Conservation (phyloP, 2,797 vertebrate species). For the Pseudopleuronectes americanus region DNA sequence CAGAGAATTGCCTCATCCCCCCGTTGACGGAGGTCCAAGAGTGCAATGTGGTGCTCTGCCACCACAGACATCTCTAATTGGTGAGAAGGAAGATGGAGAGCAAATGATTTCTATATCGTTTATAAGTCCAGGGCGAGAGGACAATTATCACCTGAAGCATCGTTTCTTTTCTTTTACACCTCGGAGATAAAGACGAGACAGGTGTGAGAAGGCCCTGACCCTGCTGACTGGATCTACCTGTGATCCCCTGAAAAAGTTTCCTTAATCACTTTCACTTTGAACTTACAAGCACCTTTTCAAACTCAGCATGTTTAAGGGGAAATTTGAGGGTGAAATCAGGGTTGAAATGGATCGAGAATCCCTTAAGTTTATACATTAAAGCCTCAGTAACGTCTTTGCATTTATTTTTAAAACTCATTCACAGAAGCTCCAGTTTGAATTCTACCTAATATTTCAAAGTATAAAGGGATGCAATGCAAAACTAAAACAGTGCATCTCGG, state of each 20-base stretch:
- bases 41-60: conserved; percentile 65
- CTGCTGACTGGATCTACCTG: neutral
- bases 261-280: neutral
- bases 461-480: no score
- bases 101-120: neutral
- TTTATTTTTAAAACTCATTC: no score
- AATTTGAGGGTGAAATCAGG: neutral
- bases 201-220: neutral
- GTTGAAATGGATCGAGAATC: no score
- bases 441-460: no score
- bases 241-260: neutral
- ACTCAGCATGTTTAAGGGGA: neutral
- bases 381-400: no score
- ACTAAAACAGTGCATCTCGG: no score
- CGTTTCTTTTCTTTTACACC: neutral
- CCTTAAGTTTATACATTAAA: no score
- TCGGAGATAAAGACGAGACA: neutral
- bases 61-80: conserved; percentile 67
- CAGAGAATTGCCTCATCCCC: conserved; percentile 69
- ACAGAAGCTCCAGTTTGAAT: no score
- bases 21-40: conserved; percentile 76
- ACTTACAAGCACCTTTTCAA: neutral
- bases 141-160: conserved; percentile 25
- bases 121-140: neutral
- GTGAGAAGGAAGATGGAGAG: conserved; percentile 51